phyloP scores from a whole-genome alignment of 2,888 invertebrate species.

The Phengaris alcon region DNA sequence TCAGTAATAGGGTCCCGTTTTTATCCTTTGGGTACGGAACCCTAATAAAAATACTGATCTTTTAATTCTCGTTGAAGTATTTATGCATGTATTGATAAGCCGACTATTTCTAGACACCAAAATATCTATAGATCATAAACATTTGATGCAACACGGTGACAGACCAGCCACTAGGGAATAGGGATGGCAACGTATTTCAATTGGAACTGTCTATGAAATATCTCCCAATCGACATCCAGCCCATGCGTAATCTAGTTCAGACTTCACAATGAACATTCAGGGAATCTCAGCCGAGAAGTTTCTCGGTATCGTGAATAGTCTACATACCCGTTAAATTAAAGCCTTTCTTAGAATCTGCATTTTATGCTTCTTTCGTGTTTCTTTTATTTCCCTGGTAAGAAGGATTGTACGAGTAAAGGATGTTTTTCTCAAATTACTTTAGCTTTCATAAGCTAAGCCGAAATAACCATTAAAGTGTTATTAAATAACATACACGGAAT shows the following conservation, averaged over 20 bases:
- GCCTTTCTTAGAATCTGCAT: background rate
- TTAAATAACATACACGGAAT: no score
- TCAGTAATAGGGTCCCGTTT: no score
- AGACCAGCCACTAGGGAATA: constrained; percentile 1
- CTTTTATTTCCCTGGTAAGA: background rate
- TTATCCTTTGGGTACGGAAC: no score
- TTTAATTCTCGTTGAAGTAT: no score
- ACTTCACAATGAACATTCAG: constrained; percentile 4
- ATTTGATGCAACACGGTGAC: background rate
- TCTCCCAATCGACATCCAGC: background rate
- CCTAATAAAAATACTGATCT: no score
- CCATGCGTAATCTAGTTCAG: constrained; percentile 9
- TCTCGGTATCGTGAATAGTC: constrained; percentile 2
- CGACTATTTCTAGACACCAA: background rate
- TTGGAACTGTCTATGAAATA: constrained; percentile 2
- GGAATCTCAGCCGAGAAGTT: constrained; percentile 10
- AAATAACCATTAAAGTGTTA: no score
- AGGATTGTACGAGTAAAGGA: background rate
- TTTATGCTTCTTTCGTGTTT: background rate
- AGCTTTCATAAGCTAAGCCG: no score
- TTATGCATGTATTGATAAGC: background rate
- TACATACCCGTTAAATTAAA: constrained; percentile 5
- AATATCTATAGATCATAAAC: background rate
- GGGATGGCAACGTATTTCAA: constrained; percentile 8
- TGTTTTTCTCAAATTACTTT: no score